Conservation (phyloP, 2,888 invertebrate genomes). For the Creontiades dilutus region DNA sequence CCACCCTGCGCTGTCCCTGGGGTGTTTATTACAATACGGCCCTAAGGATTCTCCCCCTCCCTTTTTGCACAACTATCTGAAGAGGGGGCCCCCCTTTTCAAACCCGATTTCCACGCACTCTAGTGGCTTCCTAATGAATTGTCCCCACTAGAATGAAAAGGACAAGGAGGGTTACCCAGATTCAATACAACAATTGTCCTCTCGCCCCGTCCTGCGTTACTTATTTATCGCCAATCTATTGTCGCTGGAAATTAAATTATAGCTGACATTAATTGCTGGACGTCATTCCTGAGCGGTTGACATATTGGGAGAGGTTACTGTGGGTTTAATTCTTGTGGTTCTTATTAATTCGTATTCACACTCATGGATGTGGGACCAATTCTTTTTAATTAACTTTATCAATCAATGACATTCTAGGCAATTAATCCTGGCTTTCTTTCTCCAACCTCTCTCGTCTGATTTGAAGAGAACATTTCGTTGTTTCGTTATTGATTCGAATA, state of each 20-base stretch:
- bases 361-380: slow-evolving; percentile 54
- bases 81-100: slow-evolving; percentile 58
- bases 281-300: slow-evolving; percentile 68
- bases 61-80: slow-evolving; percentile 46
- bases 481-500: too few species aligned
- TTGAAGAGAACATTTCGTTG: too few species aligned
- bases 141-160: slow-evolving; percentile 59
- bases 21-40: slow-evolving; percentile 72
- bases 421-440: background rate
- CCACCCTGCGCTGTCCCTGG: slow-evolving; percentile 54
- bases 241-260: slow-evolving; percentile 74
- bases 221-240: slow-evolving; percentile 74
- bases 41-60: slow-evolving; percentile 33
- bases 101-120: slow-evolving; percentile 71
- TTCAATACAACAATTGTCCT: slow-evolving; percentile 65
- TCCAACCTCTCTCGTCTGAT: background rate
- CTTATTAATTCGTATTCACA: slow-evolving; percentile 66
- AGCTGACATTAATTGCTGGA: slow-evolving; percentile 73
- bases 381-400: slow-evolving; percentile 69
- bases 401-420: slow-evolving; percentile 53
- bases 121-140: slow-evolving; percentile 73
- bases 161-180: slow-evolving; percentile 51
- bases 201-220: slow-evolving; percentile 53
- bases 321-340: slow-evolving; percentile 64
- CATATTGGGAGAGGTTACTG: slow-evolving; percentile 64